Base-by-base conservation (phyloP, 2,888 invertebrate genomes). In the Drosophila diplacantha region DNA sequence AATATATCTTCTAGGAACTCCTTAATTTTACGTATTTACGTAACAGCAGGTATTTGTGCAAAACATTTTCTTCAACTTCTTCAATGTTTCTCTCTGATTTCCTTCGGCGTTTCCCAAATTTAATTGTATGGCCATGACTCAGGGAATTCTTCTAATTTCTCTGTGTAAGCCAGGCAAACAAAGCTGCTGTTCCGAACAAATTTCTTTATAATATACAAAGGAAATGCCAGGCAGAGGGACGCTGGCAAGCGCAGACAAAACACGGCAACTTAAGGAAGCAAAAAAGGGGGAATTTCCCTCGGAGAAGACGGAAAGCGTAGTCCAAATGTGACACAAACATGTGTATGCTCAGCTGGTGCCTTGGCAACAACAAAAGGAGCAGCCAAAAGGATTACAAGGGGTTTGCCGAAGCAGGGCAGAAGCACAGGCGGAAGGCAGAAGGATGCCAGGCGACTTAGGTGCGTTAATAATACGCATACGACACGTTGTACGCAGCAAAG, bases 151-250 rank as follows among this genome's bases (percentile, higher is more conserved):
- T 55, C 20, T 35, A 22, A 29, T 35, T 35, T 59, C 38, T 11
- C 41, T 11, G 59, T 59, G 59, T 61, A 49, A 49, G 31, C 34
- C 53, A 43, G 31, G 37, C 58, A 37, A 49, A 53, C 57, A 58
- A 58, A 49, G 44, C 47, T 49, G 49, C 68, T 70, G 70, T 43
- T 51, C 56, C 54, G 49, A 67, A 69, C 77, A 81, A 81, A 78
- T 78, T 81, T 78, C 78, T 81, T 79, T 81, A 79, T 81, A 78
- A 78, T 81, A 80, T 73, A 79, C 82, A 78, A 78, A 78, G 78
- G 73, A 81, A 81, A 74, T 76, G 73, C 78, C 78, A 65, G 71
- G 69, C 80, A 64, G 67, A 71, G 73, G 80, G 37, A 41, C 24
- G 39, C 22, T 41, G 39, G 39, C n/a, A 41, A 41, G 39, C 39